Percentiles rank a stretch among this genome's conserved stretches.
Conservation (phyloP, 2,797 vertebrate species). For the Halcyon leucocephala region DNA sequence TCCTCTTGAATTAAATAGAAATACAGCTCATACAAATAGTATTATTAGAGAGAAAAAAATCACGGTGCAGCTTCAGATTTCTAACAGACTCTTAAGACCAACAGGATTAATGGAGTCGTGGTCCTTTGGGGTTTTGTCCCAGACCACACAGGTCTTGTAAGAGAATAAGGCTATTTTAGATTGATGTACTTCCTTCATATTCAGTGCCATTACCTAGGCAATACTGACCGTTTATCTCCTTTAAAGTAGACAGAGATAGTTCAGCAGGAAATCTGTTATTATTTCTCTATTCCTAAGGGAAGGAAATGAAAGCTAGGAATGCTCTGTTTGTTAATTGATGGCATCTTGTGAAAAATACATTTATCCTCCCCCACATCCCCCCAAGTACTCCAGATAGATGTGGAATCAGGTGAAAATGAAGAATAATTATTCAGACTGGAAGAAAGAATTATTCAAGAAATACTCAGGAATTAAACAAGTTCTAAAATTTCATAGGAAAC, state of each 20-base stretch:
- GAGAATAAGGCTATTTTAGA: conserved; percentile 42
- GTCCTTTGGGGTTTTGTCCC: conserved; percentile 40
- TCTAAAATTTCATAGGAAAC: conserved; percentile 51
- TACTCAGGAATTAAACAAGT: conserved; percentile 23
- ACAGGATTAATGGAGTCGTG: conserved; percentile 44
- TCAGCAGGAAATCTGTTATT: conserved; percentile 60
- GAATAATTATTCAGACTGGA: conserved; percentile 15
- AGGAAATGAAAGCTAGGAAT: conserved; percentile 25
- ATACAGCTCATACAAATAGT: conserved; percentile 56
- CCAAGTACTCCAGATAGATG: neutral
- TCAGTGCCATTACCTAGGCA: conserved; percentile 43
- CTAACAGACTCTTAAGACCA: conserved; percentile 7
- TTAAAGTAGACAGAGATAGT: conserved; percentile 63
- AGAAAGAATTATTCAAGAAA: conserved; percentile 48
- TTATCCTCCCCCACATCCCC: neutral
- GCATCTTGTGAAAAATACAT: conserved; percentile 8
- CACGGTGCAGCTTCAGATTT: conserved; percentile 34
- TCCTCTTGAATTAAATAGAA: conserved; percentile 48
- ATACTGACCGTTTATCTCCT: conserved; percentile 53
- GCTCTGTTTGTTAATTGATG: conserved; percentile 33
- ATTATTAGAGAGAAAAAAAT: conserved; percentile 37
- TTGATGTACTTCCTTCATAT: conserved; percentile 60
- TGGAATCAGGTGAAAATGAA: conserved; percentile 21
- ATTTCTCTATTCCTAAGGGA: conserved; percentile 54
- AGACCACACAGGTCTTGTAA: conserved; percentile 46